Conservation (phyloP, 2,113 vertebrate genomes). For the Phaethornis superciliosus region DNA sequence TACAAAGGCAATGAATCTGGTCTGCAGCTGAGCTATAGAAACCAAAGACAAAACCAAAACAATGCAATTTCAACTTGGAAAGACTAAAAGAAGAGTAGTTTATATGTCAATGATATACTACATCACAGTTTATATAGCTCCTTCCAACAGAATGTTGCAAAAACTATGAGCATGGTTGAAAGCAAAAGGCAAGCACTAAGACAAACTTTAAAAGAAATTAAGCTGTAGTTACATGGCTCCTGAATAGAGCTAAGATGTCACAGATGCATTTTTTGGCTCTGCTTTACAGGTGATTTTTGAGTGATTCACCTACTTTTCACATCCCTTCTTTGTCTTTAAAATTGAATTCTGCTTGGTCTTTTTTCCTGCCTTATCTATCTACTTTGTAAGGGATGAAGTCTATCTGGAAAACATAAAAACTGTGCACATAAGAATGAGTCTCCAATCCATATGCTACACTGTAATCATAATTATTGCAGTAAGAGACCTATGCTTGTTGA, state of each 20-base stretch:
- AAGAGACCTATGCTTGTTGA: neutral
- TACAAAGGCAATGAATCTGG: conserved; percentile 49
- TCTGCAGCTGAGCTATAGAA: neutral
- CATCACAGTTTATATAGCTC: neutral
- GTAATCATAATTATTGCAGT: neutral
- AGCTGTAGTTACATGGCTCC: neutral
- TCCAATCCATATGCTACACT: neutral
- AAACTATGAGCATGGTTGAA: neutral
- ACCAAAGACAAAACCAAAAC: neutral
- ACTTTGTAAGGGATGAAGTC: neutral
- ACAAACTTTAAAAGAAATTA: neutral
- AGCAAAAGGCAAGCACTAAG: neutral
- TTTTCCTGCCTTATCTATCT: neutral
- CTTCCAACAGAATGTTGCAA: neutral
- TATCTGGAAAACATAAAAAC: conserved; percentile 18
- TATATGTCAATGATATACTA: neutral
- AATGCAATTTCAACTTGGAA: neutral
- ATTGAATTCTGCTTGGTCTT: neutral
- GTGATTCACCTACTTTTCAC: neutral
- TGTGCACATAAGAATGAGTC: neutral
- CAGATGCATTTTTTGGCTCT: neutral
- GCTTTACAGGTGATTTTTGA: neutral
- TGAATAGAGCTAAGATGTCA: neutral
- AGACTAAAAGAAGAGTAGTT: conserved; percentile 5
- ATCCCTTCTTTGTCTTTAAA: neutral